Base-by-base conservation (phyloP, 2,797 vertebrate genomes). In the Artibeus jamaicensis region DNA sequence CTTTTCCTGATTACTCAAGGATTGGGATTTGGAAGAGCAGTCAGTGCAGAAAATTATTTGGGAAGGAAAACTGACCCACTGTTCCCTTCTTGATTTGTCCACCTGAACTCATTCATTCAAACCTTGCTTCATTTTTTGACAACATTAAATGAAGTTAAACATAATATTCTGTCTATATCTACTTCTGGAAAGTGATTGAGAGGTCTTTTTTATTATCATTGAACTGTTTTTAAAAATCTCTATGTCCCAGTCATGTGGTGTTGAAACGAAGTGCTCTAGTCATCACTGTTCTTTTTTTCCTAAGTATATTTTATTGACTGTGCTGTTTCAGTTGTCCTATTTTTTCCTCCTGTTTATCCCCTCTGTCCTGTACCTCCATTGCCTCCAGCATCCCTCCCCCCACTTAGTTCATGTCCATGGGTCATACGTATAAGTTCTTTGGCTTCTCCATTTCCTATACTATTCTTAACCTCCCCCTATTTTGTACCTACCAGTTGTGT, bases 201-300 rank as follows among this genome's bases (percentile, higher is more conserved):
- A 93, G 22, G 26, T 76, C 46, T n/a, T 76, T 48, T 91, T 68
- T 8, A 24, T 59, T 53, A 5, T 81, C 42, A 48, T 14, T 34
- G 50, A 86, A 37, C 15, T 89, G 16, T 44, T 85, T 32, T 55
- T 42, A 55, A 76, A 68, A 73, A 14, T 14, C 6, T 85, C 9
- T 5, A 3, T 0, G 0, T 89, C 18, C 5, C 0, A 8, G 1
- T 77, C 57, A 29, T 0, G 16, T 5, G 39, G 81, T 50, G 19
- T 24, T 50, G 65, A 65, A 44, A 46, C 26, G 70, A 71, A 59
- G 42, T 19, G 1, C 53, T 29, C 14, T 44, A 10, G 26, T 24
- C 79, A 37, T 78, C 46, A 14, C 39, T 70, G 57, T 24, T 76
- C 59, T 62, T 62, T 62, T 59, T 62, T 29, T 29, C 55, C 11